Evolutionary conservation across 2,113 vertebrate genomes (phyloP).

Genomic region (Nasalis larvatus): DNA sequence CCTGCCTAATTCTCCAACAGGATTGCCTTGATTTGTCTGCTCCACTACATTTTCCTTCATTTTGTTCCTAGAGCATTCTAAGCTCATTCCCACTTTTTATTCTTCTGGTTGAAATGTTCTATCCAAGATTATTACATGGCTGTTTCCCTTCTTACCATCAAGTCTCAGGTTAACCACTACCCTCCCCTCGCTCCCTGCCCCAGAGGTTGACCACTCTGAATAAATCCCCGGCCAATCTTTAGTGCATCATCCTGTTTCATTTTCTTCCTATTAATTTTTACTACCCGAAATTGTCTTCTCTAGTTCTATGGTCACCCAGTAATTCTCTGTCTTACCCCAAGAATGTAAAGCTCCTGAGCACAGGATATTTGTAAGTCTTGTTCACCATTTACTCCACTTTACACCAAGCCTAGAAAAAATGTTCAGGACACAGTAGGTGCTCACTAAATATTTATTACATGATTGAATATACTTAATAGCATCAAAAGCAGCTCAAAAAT

Average conservation of each 20-base stretch:
- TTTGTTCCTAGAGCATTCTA: neutral
- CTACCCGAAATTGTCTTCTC: neutral
- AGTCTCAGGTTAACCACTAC: neutral
- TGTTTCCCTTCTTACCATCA: neutral
- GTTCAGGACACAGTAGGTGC: neutral
- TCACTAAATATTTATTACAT: neutral
- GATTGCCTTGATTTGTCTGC: neutral
- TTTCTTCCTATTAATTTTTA: neutral
- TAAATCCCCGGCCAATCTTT: neutral
- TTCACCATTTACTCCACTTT: neutral
- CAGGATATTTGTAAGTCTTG: neutral
- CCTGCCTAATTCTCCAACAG: neutral
- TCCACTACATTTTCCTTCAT: neutral
- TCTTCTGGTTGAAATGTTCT: neutral
- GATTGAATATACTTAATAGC: neutral
- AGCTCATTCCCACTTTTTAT: neutral
- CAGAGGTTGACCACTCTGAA: neutral
- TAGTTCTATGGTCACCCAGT: neutral
- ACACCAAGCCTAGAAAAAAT: slow-evolving; percentile 9
- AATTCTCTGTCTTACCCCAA: neutral
- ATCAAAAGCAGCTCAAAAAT: neutral
- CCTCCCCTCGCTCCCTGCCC: no score
- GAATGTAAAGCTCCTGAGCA: neutral
- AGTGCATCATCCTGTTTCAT: neutral
- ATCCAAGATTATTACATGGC: neutral